phyloP scores from a whole-genome alignment of 1,140 invertebrate genomes.

The Drosophila teissieri region DNA sequence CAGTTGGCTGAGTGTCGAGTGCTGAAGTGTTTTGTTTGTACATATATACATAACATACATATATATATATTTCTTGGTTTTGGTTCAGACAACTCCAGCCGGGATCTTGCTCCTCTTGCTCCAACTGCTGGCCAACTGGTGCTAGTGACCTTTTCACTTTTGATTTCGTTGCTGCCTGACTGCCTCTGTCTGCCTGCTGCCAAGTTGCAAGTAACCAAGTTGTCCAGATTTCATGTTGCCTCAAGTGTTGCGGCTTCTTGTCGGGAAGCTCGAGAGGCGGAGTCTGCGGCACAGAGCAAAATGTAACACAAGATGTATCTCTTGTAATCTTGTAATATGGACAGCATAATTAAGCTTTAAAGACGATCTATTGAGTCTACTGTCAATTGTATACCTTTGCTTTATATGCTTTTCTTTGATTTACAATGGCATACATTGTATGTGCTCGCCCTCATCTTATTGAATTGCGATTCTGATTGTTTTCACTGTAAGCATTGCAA shows the following conservation, averaged over 20 bases:
- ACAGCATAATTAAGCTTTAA: too few species aligned
- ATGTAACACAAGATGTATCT: background rate
- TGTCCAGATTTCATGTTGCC: slow-evolving; percentile 52
- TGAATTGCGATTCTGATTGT: too few species aligned
- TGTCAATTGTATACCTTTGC: too few species aligned
- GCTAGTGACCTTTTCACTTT: slow-evolving; percentile 80
- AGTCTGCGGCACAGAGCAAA: slow-evolving; percentile 9
- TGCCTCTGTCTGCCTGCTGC: slow-evolving; percentile 44
- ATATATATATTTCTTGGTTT: slow-evolving; percentile 8
- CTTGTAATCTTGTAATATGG: too few species aligned
- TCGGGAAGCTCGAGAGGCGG: slow-evolving; percentile 31
- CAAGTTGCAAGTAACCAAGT: slow-evolving; percentile 38
- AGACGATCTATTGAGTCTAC: too few species aligned
- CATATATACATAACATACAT: background rate
- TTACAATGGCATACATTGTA: too few species aligned
- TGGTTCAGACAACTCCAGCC: slow-evolving; percentile 28
- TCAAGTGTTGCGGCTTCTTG: slow-evolving; percentile 58
- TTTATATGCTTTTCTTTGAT: too few species aligned
- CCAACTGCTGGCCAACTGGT: slow-evolving; percentile 55
- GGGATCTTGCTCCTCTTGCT: slow-evolving; percentile 29
- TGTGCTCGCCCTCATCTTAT: too few species aligned
- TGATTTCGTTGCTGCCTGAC: slow-evolving; percentile 69
- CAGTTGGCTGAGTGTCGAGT: slow-evolving; percentile 73
- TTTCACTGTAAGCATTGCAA: background rate
- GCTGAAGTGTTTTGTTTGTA: slow-evolving; percentile 33